Base-by-base conservation (phyloP, 1,140 invertebrate genomes). In the Solenopsis fugax region DNA sequence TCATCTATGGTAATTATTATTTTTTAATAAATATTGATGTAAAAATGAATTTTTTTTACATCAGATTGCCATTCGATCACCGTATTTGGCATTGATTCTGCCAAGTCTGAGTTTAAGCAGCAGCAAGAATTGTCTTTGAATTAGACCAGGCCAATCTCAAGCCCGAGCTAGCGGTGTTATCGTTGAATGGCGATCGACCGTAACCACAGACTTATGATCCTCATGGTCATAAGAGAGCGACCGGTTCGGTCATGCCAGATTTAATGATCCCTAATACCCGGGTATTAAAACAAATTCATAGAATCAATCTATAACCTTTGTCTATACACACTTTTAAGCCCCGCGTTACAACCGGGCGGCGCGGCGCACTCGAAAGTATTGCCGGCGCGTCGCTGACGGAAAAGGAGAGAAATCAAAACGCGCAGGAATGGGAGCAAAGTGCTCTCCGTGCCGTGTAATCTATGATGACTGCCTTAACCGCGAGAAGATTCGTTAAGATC, bases 231-330 rank as follows among this genome's bases (percentile, higher is more conserved):
- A 65, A 78, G 73, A 62, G 60, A 78, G 21, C 84, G 60, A 85
- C 72, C 73, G 73, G 73, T 85, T 85, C 73, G 73, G 48, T 77
- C 73, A 85, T 77, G 84, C 56, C 56, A 71, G 84, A 90, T 92
- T 87, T 87, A 89, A 91, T 88, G 88, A 88, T 54, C 77, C 64
- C 69, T 90, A 92, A 92, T 92, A 76, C 77, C 52, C 84, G 76
- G 76, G 80, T 87, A 92, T 91, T 92, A 91, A 87, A 89, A 92
- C 88, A 92, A 88, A 87, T 92, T 92, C 89, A 90, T 91, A 89
- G 89, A 92, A 91, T 92, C 86, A 89, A 88, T 90, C 89, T 92
- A 89, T 91, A 91, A 89, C 84, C 87, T 89, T 92, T 91, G 88
- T 90, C 86, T 87, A 86, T 69, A 73, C 69, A 82, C 60, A 41